Conservation (phyloP, 2,113 vertebrate genomes). For the Penelope pileata region DNA sequence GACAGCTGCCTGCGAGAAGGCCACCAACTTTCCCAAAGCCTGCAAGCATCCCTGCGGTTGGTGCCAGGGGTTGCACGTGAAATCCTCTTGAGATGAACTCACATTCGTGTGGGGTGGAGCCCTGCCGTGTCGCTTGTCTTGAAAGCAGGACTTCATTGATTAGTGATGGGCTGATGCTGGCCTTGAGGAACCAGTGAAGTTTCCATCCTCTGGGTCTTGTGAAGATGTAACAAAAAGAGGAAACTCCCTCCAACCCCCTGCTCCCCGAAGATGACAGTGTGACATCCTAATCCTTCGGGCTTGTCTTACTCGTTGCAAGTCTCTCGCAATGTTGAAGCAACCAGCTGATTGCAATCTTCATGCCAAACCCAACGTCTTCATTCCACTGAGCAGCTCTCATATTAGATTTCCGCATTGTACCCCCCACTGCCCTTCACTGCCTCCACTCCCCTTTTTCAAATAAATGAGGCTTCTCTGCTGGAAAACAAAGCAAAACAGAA, state of each 20-base stretch:
- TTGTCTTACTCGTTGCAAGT: constrained; percentile 78
- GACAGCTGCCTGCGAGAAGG: constrained; percentile 80
- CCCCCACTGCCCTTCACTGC: not conserved
- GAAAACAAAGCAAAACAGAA: constrained; percentile 23
- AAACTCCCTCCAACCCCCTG: not conserved
- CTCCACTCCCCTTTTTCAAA: not conserved
- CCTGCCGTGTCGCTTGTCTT: constrained; percentile 16
- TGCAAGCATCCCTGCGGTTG: constrained; percentile 75
- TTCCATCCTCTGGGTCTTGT: constrained; percentile 27
- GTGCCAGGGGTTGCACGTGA: constrained; percentile 57
- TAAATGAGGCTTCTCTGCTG: constrained; percentile 24
- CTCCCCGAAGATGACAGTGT: constrained; percentile 77
- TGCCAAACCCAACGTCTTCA: constrained; percentile 80
- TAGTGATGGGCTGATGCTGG: constrained; percentile 19
- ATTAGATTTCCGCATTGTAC: constrained; percentile 61
- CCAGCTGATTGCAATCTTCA: constrained; percentile 72
- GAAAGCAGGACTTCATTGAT: constrained; percentile 50
- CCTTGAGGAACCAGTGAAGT: constrained; percentile 52
- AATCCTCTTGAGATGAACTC: constrained; percentile 78
- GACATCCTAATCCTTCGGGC: constrained; percentile 83
- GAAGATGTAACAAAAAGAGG: constrained; percentile 50
- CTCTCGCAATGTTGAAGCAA: constrained; percentile 72
- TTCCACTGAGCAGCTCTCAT: constrained; percentile 67
- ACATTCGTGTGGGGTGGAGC: constrained; percentile 47
- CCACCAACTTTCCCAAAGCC: constrained; percentile 73